phyloP scores from a whole-genome alignment of 2,888 invertebrate species.

The Odontothrips loti region DNA sequence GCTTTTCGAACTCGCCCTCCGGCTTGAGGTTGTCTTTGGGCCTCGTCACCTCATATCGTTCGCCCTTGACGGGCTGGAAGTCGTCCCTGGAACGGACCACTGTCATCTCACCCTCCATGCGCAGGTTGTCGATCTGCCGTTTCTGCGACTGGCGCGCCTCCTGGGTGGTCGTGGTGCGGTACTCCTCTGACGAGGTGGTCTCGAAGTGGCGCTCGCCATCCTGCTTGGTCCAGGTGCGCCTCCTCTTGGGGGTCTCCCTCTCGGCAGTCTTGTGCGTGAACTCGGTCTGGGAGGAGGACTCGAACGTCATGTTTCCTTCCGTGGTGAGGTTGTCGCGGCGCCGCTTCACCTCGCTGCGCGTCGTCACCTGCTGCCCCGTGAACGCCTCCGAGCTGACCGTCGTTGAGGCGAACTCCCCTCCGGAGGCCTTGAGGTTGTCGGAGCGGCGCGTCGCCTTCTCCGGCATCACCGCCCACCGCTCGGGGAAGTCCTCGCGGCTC shows the following conservation, averaged over 20 bases:
- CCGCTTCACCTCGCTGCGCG: constrained; percentile 39
- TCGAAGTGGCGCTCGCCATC: constrained; percentile 61
- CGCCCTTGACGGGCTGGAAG: constrained; percentile 49
- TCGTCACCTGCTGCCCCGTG: constrained; percentile 38
- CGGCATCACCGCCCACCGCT: constrained; percentile 38
- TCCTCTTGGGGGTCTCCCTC: constrained; percentile 56
- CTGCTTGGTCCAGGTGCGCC: constrained; percentile 68
- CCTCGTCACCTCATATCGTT: constrained; percentile 46
- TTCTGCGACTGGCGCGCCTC: constrained; percentile 4
- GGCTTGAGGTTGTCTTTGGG: constrained; percentile 44
- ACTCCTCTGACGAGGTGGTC: constrained; percentile 61
- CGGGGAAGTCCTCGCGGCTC: constrained; percentile 41
- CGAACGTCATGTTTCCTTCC: constrained; percentile 56
- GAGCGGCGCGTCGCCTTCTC: constrained; percentile 40
- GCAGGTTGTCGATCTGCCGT: constrained; percentile 41
- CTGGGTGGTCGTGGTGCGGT: constrained; percentile 22
- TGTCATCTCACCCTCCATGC: constrained; percentile 55
- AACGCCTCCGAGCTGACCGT: constrained; percentile 41
- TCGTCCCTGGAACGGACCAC: constrained; percentile 56
- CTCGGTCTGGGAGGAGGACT: constrained; percentile 61
- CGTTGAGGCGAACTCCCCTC: constrained; percentile 39
- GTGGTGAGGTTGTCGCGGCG: constrained; percentile 41
- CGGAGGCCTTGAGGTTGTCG: constrained; percentile 40
- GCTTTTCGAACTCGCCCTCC: constrained; percentile 48
- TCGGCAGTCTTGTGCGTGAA: constrained; percentile 57